Percentiles rank a stretch among this genome's conserved stretches.
Evolutionary conservation across 2,797 vertebrate genomes (phyloP).

Genomic region (Alectoris magna): DNA sequence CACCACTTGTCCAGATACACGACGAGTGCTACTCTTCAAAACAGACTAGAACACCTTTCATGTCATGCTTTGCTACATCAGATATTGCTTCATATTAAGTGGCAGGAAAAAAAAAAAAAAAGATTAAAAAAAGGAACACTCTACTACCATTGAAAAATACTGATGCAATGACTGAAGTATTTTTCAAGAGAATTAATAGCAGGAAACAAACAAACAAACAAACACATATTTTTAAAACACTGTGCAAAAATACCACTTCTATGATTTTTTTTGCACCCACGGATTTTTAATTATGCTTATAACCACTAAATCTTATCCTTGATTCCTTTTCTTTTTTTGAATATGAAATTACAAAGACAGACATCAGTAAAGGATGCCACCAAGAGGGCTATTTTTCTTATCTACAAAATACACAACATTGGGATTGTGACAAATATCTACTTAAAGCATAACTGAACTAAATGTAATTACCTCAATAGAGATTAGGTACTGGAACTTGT

Average conservation of each 20-base stretch:
- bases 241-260: background rate
- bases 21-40: background rate
- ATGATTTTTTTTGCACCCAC: background rate
- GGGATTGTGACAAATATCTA: conserved; percentile 15
- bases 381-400: background rate
- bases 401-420: background rate
- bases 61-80: background rate
- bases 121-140: background rate
- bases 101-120: background rate
- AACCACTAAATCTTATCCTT: background rate
- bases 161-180: background rate
- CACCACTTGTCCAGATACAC: conserved; percentile 22
- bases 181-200: background rate
- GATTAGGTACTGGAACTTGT: conserved; percentile 4
- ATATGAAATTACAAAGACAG: background rate
- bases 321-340: background rate
- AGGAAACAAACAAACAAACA: background rate
- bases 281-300: background rate
- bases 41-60: background rate
- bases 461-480: background rate
- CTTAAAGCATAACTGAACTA: conserved; percentile 24
- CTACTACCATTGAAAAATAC: background rate
- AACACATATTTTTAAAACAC: background rate
- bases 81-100: background rate
- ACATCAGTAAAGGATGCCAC: background rate